Conservation (phyloP, 2,113 vertebrate genomes). For the Urocolius indicus region DNA sequence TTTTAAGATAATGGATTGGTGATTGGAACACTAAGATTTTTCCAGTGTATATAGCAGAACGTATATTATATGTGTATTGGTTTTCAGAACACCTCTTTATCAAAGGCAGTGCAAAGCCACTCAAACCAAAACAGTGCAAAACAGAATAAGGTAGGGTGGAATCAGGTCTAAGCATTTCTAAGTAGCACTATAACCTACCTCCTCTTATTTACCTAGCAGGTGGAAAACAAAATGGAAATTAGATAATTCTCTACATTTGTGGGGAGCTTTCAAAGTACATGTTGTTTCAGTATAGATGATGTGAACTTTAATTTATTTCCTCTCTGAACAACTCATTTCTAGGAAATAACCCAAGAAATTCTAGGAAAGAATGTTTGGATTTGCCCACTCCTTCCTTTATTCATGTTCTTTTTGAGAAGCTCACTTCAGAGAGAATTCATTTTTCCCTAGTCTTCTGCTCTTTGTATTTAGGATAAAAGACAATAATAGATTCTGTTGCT, state of each 20-base stretch:
- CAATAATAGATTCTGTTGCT: neutral
- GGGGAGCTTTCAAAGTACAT: neutral
- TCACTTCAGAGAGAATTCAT: neutral
- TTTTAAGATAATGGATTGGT: neutral
- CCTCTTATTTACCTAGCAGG: neutral
- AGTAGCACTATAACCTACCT: neutral
- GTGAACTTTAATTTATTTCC: neutral
- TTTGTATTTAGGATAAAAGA: neutral
- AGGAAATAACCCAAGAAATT: neutral
- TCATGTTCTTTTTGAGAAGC: neutral
- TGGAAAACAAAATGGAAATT: fast-evolving
- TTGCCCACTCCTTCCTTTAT: neutral
- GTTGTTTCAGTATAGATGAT: neutral
- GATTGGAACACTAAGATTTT: neutral
- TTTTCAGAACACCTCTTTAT: neutral
- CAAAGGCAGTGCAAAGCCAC: neutral
- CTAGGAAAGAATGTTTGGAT: neutral
- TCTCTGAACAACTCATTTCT: neutral
- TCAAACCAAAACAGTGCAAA: neutral
- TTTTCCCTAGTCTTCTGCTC: neutral
- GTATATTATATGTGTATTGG: too few relatives aligned
- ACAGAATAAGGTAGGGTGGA: neutral
- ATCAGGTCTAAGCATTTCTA: neutral
- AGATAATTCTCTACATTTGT: neutral
- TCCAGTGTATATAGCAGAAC: neutral